These are phyloP conservation scores for Manis javanica DNA, from an alignment of 2,797 vertebrate genomes.

Conservation along the genomic window DNA sequence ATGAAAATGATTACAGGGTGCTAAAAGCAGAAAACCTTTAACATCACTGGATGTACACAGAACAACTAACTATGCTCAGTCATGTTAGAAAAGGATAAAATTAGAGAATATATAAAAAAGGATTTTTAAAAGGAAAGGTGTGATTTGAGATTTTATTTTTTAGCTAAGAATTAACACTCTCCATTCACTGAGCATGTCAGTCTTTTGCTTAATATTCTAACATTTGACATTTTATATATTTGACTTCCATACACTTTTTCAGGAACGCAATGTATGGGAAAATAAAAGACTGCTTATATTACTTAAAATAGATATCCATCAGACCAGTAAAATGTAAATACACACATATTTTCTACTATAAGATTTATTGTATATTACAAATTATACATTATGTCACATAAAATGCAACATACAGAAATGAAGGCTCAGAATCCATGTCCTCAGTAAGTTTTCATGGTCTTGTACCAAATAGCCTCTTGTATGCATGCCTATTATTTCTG, in stretches of 20 bases:
- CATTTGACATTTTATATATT: not conserved
- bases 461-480: not conserved
- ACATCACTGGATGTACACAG: not conserved
- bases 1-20: constrained; percentile 14
- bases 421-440: not conserved
- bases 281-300: not conserved
- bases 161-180: not conserved
- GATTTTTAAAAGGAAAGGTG: constrained; percentile 31
- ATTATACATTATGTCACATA: not conserved
- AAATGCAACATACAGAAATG: not conserved
- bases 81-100: not conserved
- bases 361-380: not conserved
- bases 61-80: not conserved
- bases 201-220: not conserved
- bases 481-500: not conserved
- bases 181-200: not conserved
- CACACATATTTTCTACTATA: not conserved
- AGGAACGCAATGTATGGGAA: not conserved
- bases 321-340: constrained; percentile 5
- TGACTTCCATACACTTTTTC: constrained; percentile 7
- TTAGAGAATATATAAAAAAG: not conserved
- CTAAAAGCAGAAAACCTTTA: constrained; percentile 2
- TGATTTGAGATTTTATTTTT: constrained; percentile 21
- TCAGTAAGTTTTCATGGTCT: not conserved
- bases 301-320: not conserved